These are phyloP conservation scores for Drosophila dives DNA, from an alignment of 2,888 invertebrate species.

Conservation along the genomic window DNA sequence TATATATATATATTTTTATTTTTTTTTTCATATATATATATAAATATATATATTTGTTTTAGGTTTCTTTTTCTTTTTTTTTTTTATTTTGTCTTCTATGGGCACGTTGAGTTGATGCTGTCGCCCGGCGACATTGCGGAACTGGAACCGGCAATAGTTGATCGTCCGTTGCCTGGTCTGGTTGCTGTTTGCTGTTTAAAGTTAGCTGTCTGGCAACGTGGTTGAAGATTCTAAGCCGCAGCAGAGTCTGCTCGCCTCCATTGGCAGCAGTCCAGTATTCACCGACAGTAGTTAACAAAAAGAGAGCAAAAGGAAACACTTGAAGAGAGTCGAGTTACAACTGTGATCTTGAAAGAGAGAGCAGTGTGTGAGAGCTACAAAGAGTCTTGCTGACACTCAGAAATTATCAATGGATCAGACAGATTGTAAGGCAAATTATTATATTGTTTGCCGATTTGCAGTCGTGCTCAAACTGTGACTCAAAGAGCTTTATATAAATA, in stretches of 20 bases:
- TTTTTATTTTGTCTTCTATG: constrained; percentile 36
- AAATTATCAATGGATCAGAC: not conserved
- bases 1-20: not conserved
- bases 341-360: not conserved
- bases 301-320: constrained; percentile 11
- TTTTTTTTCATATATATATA: not conserved
- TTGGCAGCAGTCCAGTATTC: constrained; percentile 52
- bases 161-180: constrained; percentile 44
- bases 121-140: constrained; percentile 77
- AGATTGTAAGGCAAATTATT: not conserved
- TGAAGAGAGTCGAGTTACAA: constrained; percentile 6
- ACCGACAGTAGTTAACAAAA: constrained; percentile 20
- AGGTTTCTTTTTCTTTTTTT: constrained; percentile 15
- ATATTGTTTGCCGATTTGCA: not conserved
- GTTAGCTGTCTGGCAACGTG: constrained; percentile 19
- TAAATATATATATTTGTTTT: not conserved
- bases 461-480: not conserved
- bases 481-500: not conserved
- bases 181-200: constrained; percentile 32
- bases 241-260: constrained; percentile 37
- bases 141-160: constrained; percentile 72
- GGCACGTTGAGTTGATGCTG: constrained; percentile 68
- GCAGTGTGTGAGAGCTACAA: not conserved
- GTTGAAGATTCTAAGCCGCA: constrained; percentile 41
- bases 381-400: not conserved